Conservation (phyloP, 2,888 invertebrate genomes). For the Hypena proboscidalis region DNA sequence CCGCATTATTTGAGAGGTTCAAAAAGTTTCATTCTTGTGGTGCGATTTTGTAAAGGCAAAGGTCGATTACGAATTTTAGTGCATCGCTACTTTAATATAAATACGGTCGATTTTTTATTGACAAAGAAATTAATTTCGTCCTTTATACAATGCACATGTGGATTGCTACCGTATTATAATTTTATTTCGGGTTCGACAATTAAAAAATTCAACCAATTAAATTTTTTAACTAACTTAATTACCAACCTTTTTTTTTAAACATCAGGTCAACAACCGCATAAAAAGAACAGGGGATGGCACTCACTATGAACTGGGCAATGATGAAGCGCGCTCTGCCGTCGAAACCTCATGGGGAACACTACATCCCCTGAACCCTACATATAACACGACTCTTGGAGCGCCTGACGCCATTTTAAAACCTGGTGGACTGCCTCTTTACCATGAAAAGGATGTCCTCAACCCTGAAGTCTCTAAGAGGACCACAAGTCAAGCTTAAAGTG, state of each 20-base stretch:
- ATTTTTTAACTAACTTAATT: not conserved
- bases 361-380: slow-evolving; percentile 75
- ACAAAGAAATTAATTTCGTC: too few relatives aligned
- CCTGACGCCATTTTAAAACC: slow-evolving; percentile 59
- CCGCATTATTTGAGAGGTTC: too few relatives aligned
- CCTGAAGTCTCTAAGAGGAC: slow-evolving; percentile 25
- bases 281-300: slow-evolving; percentile 88
- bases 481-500: slow-evolving; percentile 10
- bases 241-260: not conserved
- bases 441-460: slow-evolving; percentile 63
- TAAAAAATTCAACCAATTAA: too few relatives aligned
- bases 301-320: slow-evolving; percentile 80
- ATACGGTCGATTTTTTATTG: too few relatives aligned
- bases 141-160: too few relatives aligned
- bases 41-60: too few relatives aligned
- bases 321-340: slow-evolving; percentile 59
- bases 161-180: too few relatives aligned
- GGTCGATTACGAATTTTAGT: too few relatives aligned
- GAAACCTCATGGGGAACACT: slow-evolving; percentile 58
- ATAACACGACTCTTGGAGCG: slow-evolving; percentile 55
- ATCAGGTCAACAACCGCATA: slow-evolving; percentile 83
- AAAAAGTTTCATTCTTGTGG: too few relatives aligned
- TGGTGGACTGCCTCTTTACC: slow-evolving; percentile 67
- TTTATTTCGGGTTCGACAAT: too few relatives aligned
- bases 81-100: too few relatives aligned